Evolutionary conservation across 1,140 invertebrate species (phyloP).

Genomic region (Drosophila bifasciata): DNA sequence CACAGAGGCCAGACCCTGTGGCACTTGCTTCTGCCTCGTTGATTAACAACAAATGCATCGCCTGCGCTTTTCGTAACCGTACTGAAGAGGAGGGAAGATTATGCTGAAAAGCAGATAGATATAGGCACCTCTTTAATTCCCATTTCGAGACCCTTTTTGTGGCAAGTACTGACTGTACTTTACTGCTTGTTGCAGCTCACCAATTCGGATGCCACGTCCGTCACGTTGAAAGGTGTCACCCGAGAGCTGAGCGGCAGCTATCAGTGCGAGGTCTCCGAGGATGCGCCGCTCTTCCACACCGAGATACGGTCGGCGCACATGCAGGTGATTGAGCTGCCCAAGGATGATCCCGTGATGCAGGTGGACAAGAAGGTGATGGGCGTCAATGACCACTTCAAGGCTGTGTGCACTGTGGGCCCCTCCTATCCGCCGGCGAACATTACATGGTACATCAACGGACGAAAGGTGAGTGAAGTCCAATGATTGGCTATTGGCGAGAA

Average conservation of each 20-base stretch:
- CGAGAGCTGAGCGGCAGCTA: conserved; percentile 88
- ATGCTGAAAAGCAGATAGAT: too few species aligned
- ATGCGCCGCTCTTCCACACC: conserved; percentile 89
- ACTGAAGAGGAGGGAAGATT: too few species aligned
- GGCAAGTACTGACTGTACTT: neutral
- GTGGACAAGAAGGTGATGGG: conserved; percentile 81
- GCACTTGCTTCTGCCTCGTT: conserved; percentile 26
- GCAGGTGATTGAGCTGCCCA: conserved; percentile 86
- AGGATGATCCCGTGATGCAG: conserved; percentile 80
- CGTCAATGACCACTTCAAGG: conserved; percentile 82
- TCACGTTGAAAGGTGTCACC: conserved; percentile 87
- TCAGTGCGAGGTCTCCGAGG: conserved; percentile 90
- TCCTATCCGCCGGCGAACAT: conserved; percentile 88
- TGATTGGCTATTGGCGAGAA: neutral
- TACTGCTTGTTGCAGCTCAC: conserved; percentile 85
- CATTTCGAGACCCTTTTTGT: too few species aligned
- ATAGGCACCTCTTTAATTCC: too few species aligned
- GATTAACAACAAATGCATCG: conserved; percentile 40
- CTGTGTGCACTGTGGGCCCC: conserved; percentile 85
- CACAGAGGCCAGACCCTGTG: neutral
- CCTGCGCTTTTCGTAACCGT: conserved; percentile 28
- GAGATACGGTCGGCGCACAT: conserved; percentile 88
- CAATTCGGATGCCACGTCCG: conserved; percentile 87
- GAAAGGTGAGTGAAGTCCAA: conserved; percentile 85
- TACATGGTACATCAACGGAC: conserved; percentile 89